These are phyloP conservation scores for Drosophila paulistorum DNA, from an alignment of 1,140 invertebrate species.

Conservation along the genomic window DNA sequence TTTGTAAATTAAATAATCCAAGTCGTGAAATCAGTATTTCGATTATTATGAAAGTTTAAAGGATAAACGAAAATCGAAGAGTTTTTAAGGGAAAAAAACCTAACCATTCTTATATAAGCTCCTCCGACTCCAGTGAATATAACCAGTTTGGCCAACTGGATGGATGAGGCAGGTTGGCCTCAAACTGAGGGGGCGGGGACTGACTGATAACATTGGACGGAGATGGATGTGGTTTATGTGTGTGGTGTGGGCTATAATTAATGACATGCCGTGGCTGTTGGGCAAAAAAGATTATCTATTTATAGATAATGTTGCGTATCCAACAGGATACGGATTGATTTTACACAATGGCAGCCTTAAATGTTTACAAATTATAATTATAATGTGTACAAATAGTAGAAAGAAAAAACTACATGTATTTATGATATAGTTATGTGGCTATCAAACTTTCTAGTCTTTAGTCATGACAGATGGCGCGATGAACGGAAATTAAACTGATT, in stretches of 20 bases:
- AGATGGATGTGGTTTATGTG: not conserved
- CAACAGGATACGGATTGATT: conserved; percentile 46
- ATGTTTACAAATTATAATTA: conserved; percentile 80
- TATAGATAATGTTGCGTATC: conserved; percentile 52
- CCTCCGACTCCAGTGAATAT: not conserved
- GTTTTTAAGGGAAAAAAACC: not conserved
- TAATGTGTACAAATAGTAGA: conserved; percentile 48
- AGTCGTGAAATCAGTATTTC: too few species aligned
- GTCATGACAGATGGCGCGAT: conserved; percentile 61
- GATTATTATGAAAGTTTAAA: not conserved
- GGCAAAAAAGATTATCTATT: conserved; percentile 78
- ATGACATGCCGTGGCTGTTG: conserved; percentile 61
- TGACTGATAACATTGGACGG: conserved; percentile 2
- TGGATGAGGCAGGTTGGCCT: not conserved
- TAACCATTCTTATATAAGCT: not conserved
- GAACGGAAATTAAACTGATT: conserved; percentile 60
- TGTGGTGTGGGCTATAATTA: conserved; percentile 53
- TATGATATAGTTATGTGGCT: not conserved
- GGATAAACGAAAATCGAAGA: not conserved
- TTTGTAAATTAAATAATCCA: too few species aligned
- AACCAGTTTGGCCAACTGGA: conserved; percentile 16
- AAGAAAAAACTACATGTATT: conserved; percentile 49
- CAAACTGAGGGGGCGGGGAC: not conserved
- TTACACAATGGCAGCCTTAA: conserved; percentile 61
- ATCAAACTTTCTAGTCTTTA: conserved; percentile 14